A percentile compares a stretch with the other conserved stretches of the same genome.
Conservation (phyloP, 2,797 vertebrate genomes). For the Lepus townsendii region DNA sequence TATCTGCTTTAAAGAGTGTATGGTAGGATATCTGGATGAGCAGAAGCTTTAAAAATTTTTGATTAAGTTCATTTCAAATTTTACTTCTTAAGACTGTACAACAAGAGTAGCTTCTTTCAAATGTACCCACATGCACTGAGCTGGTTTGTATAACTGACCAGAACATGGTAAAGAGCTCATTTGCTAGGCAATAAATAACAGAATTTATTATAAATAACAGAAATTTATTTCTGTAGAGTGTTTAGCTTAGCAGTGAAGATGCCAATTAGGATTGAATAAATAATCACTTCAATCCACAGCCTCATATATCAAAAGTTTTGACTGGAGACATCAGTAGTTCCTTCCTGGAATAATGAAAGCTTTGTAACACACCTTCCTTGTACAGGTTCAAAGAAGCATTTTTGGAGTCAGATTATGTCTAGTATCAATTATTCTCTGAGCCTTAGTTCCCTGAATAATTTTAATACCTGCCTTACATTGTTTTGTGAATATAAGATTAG, state of each 20-base stretch:
- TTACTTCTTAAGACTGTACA: conserved; percentile 21
- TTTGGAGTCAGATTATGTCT: not conserved
- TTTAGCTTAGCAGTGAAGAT: too few species aligned
- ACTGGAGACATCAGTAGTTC: not conserved
- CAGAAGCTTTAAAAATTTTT: not conserved
- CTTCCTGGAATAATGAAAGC: not conserved
- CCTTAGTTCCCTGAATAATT: conserved; percentile 32
- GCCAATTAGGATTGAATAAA: not conserved
- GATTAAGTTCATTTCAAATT: not conserved
- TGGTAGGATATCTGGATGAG: not conserved
- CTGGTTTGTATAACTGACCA: not conserved
- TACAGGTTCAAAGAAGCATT: not conserved
- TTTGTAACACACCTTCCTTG: not conserved
- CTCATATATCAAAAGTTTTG: not conserved
- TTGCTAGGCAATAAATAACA: not conserved
- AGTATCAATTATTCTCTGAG: conserved; percentile 32
- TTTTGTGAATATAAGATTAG: conserved; percentile 20
- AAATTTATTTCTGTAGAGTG: not conserved
- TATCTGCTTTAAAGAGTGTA: not conserved
- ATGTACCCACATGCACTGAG: not conserved
- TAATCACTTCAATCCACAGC: not conserved
- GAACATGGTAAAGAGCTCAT: not conserved
- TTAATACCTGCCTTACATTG: not conserved
- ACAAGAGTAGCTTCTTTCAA: not conserved
- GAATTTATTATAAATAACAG: not conserved